phyloP scores from a whole-genome alignment of 2,888 invertebrate genomes.

The Agrochola litura region DNA sequence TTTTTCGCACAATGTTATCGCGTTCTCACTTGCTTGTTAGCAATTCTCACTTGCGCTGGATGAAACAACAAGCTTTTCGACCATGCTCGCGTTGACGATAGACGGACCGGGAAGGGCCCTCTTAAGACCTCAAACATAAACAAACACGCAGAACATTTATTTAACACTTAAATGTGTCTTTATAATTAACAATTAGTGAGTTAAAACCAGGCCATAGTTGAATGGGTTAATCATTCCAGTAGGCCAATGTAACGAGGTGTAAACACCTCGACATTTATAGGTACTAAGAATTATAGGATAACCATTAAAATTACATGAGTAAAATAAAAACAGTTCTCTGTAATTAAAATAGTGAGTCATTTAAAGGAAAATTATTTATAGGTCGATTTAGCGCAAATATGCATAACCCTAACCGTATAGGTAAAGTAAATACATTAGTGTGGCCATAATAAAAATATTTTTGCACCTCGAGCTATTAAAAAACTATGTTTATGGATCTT shows the following conservation, averaged over 20 bases:
- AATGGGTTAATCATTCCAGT: conserved; percentile 52
- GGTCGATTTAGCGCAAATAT: conserved; percentile 41
- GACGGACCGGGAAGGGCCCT: no score
- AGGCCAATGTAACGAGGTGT: conserved; percentile 48
- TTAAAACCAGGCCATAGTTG: conserved; percentile 53
- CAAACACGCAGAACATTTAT: conserved; percentile 33
- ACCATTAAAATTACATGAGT: conserved; percentile 49
- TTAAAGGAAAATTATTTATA: conserved; percentile 64
- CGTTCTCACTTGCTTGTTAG: no score
- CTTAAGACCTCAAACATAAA: conserved; percentile 7
- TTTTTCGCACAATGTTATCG: no score
- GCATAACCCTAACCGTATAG: conserved; percentile 45
- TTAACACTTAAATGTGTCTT: conserved; percentile 28
- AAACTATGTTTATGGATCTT: conserved; percentile 35
- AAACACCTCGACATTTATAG: conserved; percentile 46
- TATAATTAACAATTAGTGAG: conserved; percentile 56
- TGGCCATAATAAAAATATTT: conserved; percentile 53
- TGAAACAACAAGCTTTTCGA: no score
- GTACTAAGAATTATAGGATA: conserved; percentile 58
- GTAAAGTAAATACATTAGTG: conserved; percentile 42
- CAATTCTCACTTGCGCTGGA: no score
- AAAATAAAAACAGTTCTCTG: conserved; percentile 59
- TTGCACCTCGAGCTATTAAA: conserved; percentile 45
- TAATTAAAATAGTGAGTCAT: conserved; percentile 64
- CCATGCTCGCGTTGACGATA: no score